Evolutionary conservation across 2,113 vertebrate species (phyloP), one percentile per base, ranked within the genome.

Genomic region (Aspidoscelis tigris): DNA sequence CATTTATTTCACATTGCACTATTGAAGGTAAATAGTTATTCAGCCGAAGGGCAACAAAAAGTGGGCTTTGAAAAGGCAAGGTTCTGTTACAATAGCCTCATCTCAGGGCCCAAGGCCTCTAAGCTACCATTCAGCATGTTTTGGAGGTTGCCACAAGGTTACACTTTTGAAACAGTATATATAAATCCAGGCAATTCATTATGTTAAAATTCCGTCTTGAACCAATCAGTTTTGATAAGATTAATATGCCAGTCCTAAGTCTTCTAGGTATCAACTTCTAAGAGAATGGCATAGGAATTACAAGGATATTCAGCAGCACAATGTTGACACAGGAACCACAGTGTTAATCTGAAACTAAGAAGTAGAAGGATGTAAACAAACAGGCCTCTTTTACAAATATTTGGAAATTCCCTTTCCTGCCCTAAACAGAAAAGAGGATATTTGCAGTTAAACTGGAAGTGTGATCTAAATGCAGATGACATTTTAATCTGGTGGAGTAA

Each of bases 321-420:
- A 33, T 0, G 0, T 86, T 82, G 69, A 84, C 71, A 66, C 50
- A 61, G 53, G 76, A 77, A 76, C 70, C 39, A 2, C 6, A 33
- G 39, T 77, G 68, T 78, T 70, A 81, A 64, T 24, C 5, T 26
- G 69, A 84, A 91, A 90, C 91, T 81, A 76, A 90, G 89, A 94
- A 90, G 80, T 82, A 41, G 79, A 43, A 75, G 69, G 43, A 65
- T 85, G 66, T 90, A 91, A 64, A 73, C 65, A 85, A 78, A 2
- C 39, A 90, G 76, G 73, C 80, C 88, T 83, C 50, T 89, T 92
- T 87, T 75, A 84, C 85, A 92, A 76, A 86, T 90, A 88, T 90
- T 91, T 91, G 77, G 91, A 86, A 92, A 61, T 78, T 70, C 70
- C 87, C 84, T 50, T 24, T 9, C 41, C 78, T 68, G 43, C 33